phyloP scores from a whole-genome alignment of 2,797 vertebrate genomes.

The Darevskia mixta region DNA sequence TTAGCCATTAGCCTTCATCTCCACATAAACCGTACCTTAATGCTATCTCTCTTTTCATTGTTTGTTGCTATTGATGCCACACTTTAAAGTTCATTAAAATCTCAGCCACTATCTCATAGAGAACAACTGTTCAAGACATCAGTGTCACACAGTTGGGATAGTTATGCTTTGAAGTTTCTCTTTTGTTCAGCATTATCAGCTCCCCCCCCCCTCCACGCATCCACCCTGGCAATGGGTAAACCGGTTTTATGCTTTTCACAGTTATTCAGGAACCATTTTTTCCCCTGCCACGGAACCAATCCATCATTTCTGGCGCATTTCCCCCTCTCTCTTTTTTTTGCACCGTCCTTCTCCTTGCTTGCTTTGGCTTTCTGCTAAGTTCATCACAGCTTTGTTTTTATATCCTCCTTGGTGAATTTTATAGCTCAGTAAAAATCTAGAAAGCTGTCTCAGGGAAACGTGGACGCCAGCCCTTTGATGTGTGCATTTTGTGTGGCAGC shows the following conservation, averaged over 20 bases:
- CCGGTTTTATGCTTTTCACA: conserved; percentile 70
- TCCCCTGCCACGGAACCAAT: conserved; percentile 58
- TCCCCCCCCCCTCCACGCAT: not conserved
- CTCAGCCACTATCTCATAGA: conserved; percentile 66
- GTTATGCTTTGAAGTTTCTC: conserved; percentile 73
- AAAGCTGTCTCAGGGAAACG: conserved; percentile 62
- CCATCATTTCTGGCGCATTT: conserved; percentile 49
- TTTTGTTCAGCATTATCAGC: conserved; percentile 64
- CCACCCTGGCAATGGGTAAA: conserved; percentile 56
- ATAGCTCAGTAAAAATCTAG: conserved; percentile 67
- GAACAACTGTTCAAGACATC: conserved; percentile 74
- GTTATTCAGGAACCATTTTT: conserved; percentile 64
- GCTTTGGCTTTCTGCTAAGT: conserved; percentile 73
- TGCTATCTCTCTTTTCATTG: conserved; percentile 56
- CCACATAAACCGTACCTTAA: conserved; percentile 57
- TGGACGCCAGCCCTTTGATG: conserved; percentile 64
- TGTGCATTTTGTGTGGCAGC: conserved; percentile 57
- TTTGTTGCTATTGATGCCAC: conserved; percentile 66
- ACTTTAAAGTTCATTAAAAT: conserved; percentile 76
- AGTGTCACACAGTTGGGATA: conserved; percentile 59
- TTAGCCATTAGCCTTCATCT: conserved; percentile 66
- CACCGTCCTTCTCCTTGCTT: conserved; percentile 55
- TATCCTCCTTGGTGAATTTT: conserved; percentile 57
- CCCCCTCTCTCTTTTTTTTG: conserved; percentile 51
- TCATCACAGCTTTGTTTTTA: conserved; percentile 76